Base-by-base conservation (phyloP, 2,888 invertebrate genomes). In the Phyto melanocephala region DNA sequence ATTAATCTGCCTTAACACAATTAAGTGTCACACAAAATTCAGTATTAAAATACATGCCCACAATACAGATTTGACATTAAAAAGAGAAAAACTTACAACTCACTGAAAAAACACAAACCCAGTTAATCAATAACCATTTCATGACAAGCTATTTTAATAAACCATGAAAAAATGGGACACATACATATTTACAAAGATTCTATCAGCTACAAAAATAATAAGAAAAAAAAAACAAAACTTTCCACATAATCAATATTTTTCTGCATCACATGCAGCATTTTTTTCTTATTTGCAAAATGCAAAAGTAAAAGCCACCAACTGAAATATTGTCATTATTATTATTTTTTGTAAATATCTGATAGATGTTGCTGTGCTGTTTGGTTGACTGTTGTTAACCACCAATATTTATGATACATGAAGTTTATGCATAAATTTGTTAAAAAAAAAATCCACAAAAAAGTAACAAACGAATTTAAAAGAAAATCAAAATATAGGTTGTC, bases 221-320 rank as follows among this genome's bases (percentile, higher is more conserved):
- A 28, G 4, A 28, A 28, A 28, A 13, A 22, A 71, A 7, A 1
- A n/a, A 67, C 63, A 63, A 67, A 81, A 54, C 37, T n/a, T n/a
- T 33, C 11, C 76, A 74, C 50, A 52, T 45, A 37, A 80, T 68
- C 72, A 74, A 80, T 74, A 74, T 67, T 74, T 80, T 72, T 67
- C 67, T 72, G 72, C 58, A 72, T 79, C 42, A 72, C 20, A 52
- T 52, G 42, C 37, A 63, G 33, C 10, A 1, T 37, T 35, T 35
- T 35, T 8, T 5, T 52, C 24, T 6, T 70, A 52, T 40, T 50
- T 75, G 17, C 13, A n/a, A n/a, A 22, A 56, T 35, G 50, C 50
- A 82, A 82, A 82, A 82, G 82, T 82, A 82, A 82, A 79, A 82
- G 82, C 79, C 67, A 42, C 50, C 37, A 54, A 79, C 67, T 56